Evolutionary conservation across 1,140 invertebrate species (phyloP).

Genomic region (Asobara japonica): DNA sequence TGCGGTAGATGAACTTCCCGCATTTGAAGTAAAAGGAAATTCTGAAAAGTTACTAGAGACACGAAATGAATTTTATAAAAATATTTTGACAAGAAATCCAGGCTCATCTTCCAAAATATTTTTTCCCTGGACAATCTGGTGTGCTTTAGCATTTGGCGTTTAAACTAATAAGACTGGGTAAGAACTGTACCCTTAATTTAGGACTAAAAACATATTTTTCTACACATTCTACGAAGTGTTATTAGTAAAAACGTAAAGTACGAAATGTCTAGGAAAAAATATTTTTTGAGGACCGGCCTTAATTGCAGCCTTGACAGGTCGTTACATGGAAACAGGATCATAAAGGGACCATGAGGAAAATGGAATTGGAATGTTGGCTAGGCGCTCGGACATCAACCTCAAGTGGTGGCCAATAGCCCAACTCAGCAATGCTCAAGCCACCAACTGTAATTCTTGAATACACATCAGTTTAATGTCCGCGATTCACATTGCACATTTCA

Average conservation of each 20-base stretch:
- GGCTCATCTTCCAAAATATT: not conserved
- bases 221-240: too few relatives aligned
- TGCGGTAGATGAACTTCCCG: too few relatives aligned
- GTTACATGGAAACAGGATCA: constrained; percentile 34
- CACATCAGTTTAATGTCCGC: not conserved
- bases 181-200: too few relatives aligned
- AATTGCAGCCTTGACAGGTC: too few relatives aligned
- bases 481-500: not conserved
- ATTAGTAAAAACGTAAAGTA: too few relatives aligned
- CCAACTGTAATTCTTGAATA: constrained; percentile 27
- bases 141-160: too few relatives aligned
- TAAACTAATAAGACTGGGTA: too few relatives aligned
- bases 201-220: too few relatives aligned
- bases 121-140: not conserved
- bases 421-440: constrained; percentile 10
- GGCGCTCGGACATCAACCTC: constrained; percentile 54
- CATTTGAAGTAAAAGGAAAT: too few relatives aligned
- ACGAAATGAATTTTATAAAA: too few relatives aligned
- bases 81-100: too few relatives aligned
- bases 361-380: constrained; percentile 53
- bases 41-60: too few relatives aligned
- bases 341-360: constrained; percentile 44
- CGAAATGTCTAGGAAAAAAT: not conserved
- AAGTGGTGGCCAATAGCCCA: constrained; percentile 25
- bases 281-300: not conserved